Base-by-base conservation (phyloP, 2,888 invertebrate genomes). In the Harpagoxenus sublaevis region DNA sequence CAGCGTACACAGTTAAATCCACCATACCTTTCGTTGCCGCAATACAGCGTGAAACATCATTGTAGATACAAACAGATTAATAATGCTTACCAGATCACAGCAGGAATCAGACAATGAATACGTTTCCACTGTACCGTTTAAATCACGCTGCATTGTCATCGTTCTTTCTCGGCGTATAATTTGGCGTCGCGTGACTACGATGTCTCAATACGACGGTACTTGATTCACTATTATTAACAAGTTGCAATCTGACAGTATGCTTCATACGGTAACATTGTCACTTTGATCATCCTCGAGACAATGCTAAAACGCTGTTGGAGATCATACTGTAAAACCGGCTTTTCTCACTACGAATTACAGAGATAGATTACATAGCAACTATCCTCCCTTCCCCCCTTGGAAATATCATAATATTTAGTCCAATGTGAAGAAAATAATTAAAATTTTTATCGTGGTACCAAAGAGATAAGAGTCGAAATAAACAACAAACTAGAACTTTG, bases 161-260 rank as follows among this genome's bases (percentile, higher is more conserved):
- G 82, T 88, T 84, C 84, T 87, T 88, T 78, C 82, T 68, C 74
- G 74, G 65, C 82, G 82, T 84, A 31, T 84, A 89, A 88, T 88
- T 89, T 84, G 78, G 78, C 73, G 68, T 78, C 63, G 39, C 62
- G 77, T 84, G 82, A 86, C 73, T 51, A 74, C 57, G 73, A 65
- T 42, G 74, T 55, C 81, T 86, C 88, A 83, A 83, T 87, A 70
- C 66, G 39, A 65, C 62, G 18, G 39, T 42, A 84, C 35, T 74
- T 60, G 66, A 71, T 57, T 87, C 70, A 39, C 77, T 60, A 70
- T 87, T 89, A 86, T 79, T 83, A 88, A 87, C 87, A 87, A 87
- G 78, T 79, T 87, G 53, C 82, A 45, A 9, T 60, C 53, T 75
- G 75, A 65, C 75, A 15, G 65, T 31, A 48, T 15, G 35, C 45